These are phyloP conservation scores for Neostethus bicornis DNA, from an alignment of 2,797 vertebrate genomes.

Conservation along the genomic window DNA sequence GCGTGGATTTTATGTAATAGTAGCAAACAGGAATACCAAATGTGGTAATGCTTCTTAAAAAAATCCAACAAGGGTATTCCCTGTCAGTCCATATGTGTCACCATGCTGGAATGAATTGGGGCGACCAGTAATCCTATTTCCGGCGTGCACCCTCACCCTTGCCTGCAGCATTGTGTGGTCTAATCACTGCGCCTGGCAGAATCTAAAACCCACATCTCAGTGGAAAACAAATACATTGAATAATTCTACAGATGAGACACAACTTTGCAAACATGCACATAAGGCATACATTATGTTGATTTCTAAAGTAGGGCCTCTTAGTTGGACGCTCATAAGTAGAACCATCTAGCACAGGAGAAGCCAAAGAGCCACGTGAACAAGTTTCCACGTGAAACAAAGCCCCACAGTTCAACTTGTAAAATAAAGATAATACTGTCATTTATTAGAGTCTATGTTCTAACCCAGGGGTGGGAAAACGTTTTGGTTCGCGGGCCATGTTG, in stretches of 20 bases:
- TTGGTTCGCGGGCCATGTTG: no score
- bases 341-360: no score
- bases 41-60: slow-evolving; percentile 21
- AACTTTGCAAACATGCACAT: slow-evolving; percentile 28
- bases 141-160: slow-evolving; percentile 45
- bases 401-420: no score
- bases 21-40: slow-evolving; percentile 5
- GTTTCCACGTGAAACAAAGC: no score
- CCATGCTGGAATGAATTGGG: slow-evolving; percentile 47
- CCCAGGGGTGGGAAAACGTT: no score
- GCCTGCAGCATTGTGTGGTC: slow-evolving; percentile 48
- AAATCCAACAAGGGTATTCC: slow-evolving; percentile 16
- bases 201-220: slow-evolving; percentile 25
- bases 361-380: no score
- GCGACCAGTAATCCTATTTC: slow-evolving; percentile 54
- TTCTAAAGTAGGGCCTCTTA: no score
- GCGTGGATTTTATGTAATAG: not conserved
- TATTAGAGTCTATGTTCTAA: no score
- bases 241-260: slow-evolving; percentile 12
- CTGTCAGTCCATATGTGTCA: slow-evolving; percentile 46
- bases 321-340: no score
- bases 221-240: slow-evolving; percentile 5
- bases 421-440: no score
- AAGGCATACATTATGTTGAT: slow-evolving; percentile 19
- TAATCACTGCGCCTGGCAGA: slow-evolving; percentile 38